Conservation (phyloP, 2,888 invertebrate genomes). For the Laothoe populi region DNA sequence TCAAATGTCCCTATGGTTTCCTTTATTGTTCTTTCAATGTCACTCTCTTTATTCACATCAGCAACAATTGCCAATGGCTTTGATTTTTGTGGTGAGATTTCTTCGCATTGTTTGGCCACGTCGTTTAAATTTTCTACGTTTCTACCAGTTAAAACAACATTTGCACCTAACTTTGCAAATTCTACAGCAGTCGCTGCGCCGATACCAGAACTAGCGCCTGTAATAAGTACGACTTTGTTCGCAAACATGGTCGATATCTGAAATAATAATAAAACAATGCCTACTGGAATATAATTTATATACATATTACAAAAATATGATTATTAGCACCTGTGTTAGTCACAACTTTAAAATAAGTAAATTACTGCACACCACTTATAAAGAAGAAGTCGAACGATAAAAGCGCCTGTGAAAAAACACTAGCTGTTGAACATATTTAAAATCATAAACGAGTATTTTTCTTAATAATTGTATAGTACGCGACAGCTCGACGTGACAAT, state of each 20-base stretch:
- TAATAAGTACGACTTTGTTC: conserved; percentile 83
- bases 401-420: no score
- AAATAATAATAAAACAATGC: conserved; percentile 20
- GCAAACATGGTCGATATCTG: conserved; percentile 59
- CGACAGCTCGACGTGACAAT: no score
- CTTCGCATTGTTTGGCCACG: conserved; percentile 81
- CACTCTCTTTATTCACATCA: conserved; percentile 87
- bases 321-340: no score
- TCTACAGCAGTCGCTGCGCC: conserved; percentile 87
- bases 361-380: no score
- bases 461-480: no score
- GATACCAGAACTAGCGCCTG: conserved; percentile 89
- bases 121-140: conserved; percentile 87
- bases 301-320: no score
- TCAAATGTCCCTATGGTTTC: conserved; percentile 87
- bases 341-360: no score
- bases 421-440: no score
- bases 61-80: conserved; percentile 82
- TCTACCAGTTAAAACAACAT: conserved; percentile 86
- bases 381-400: no score
- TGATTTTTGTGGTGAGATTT: conserved; percentile 47
- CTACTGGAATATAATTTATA: not conserved
- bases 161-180: conserved; percentile 86
- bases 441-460: no score
- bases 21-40: conserved; percentile 86